Conservation (phyloP, 2,797 vertebrate genomes). For the Myioborus melanocephalus region DNA sequence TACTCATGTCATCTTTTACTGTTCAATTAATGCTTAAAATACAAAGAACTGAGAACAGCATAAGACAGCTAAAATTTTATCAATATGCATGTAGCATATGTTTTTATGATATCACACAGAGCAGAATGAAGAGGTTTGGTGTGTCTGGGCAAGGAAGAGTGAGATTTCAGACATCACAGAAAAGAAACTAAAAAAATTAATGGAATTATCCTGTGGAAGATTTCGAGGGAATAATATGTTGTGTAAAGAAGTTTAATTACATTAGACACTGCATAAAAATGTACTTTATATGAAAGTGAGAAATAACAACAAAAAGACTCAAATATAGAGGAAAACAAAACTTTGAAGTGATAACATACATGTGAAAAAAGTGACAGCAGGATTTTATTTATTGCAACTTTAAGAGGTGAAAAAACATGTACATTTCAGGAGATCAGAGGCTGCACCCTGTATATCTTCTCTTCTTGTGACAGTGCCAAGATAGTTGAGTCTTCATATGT, state of each 20-base stretch:
- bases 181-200: neutral
- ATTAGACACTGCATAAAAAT: neutral
- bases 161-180: neutral
- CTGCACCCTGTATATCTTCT: neutral
- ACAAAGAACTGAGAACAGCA: neutral
- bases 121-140: neutral
- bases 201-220: neutral
- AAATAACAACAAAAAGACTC: neutral
- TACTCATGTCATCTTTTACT: neutral
- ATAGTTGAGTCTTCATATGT: neutral
- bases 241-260: neutral
- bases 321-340: neutral
- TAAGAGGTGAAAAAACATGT: neutral
- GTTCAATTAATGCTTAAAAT: neutral
- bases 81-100: rapidly evolving
- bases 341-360: neutral
- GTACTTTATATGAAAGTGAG: neutral
- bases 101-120: neutral
- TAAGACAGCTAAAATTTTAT: neutral
- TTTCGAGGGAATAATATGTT: neutral
- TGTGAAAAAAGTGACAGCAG: neutral
- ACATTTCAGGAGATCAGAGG: neutral
- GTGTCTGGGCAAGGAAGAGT: neutral
- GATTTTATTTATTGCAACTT: neutral
- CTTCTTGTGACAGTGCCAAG: neutral